Evolutionary conservation across 2,888 invertebrate genomes (phyloP).

Genomic region (Balanococcus diminutus): DNA sequence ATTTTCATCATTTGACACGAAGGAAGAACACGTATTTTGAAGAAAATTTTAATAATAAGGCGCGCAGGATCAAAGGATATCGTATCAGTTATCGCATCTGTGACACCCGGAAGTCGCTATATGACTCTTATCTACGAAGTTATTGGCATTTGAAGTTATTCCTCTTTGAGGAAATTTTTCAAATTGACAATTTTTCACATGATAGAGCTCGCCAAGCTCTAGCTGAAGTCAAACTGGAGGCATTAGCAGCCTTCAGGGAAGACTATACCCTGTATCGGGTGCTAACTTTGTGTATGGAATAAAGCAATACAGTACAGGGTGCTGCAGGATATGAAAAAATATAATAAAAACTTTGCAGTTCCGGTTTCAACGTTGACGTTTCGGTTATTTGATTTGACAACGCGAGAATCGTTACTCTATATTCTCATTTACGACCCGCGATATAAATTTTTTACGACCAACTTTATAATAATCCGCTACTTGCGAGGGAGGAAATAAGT

Average conservation of each 20-base stretch:
- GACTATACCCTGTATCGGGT: background rate
- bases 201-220: background rate
- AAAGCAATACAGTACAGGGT: background rate
- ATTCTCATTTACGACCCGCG: background rate
- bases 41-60: background rate
- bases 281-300: background rate
- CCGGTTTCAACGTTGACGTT: background rate
- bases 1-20: background rate
- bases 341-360: slow-evolving; percentile 6
- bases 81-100: background rate
- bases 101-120: slow-evolving; percentile 3
- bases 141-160: slow-evolving; percentile 12
- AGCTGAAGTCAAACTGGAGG: background rate
- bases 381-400: slow-evolving; percentile 13
- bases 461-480: background rate
- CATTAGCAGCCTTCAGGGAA: background rate
- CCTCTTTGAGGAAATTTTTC: background rate
- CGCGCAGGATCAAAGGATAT: slow-evolving; percentile 1
- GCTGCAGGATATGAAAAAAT: background rate
- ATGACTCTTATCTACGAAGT: background rate
- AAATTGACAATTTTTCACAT: slow-evolving; percentile 31
- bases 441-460: background rate
- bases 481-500: background rate
- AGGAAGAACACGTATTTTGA: background rate
- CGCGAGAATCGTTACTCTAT: background rate